Conservation (phyloP, 2,797 vertebrate genomes). For the Anguilla marmorata region DNA sequence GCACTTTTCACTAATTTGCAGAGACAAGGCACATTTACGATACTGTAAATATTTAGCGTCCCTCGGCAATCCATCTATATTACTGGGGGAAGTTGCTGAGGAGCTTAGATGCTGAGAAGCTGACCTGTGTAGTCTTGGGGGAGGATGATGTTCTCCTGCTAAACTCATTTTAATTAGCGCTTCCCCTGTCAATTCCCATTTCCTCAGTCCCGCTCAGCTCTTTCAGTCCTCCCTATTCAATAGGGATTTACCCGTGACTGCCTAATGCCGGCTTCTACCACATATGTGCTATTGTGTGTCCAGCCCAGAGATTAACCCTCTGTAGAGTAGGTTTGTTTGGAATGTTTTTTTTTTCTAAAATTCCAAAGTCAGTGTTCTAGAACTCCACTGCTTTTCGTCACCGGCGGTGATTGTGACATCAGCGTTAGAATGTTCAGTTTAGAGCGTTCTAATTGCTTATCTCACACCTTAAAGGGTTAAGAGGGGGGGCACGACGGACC, state of each 20-base stretch:
- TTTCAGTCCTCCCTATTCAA: background rate
- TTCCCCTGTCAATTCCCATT: background rate
- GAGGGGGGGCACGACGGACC: background rate
- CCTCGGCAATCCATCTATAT: background rate
- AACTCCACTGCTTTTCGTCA: too few relatives aligned
- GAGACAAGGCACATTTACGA: background rate
- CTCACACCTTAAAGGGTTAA: too few relatives aligned
- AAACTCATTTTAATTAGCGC: constrained; percentile 15
- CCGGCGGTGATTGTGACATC: too few relatives aligned
- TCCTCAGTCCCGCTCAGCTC: background rate
- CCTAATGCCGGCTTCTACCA: background rate
- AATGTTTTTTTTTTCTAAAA: too few relatives aligned
- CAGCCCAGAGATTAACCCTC: background rate
- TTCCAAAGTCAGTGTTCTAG: too few relatives aligned
- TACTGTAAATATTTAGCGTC: background rate
- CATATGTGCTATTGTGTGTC: background rate
- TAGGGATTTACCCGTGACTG: background rate
- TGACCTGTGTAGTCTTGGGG: background rate
- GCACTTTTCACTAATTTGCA: background rate
- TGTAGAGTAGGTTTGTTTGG: background rate
- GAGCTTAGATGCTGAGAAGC: background rate
- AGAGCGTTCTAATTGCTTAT: too few relatives aligned
- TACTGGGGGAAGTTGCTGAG: background rate
- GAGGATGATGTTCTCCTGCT: background rate
- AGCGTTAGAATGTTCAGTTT: too few relatives aligned